Conservation (phyloP, 2,113 vertebrate genomes). For the Abramis brama region DNA sequence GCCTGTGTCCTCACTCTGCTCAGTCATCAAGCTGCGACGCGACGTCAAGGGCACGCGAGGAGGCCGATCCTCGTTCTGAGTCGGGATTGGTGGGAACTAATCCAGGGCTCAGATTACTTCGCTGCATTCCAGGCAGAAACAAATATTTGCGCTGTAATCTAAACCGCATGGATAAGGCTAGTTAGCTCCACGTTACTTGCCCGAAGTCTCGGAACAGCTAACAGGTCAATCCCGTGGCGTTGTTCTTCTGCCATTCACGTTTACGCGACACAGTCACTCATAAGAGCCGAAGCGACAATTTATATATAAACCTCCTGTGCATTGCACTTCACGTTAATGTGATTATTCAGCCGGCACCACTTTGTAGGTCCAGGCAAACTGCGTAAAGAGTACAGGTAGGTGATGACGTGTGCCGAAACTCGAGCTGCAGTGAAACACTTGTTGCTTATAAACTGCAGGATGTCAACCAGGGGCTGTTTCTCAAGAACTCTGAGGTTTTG, state of each 20-base stretch:
- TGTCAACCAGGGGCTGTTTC: background rate
- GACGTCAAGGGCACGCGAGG: slow-evolving; percentile 52
- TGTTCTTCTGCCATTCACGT: background rate
- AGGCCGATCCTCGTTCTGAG: slow-evolving; percentile 46
- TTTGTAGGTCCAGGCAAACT: background rate
- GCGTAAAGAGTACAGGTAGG: slow-evolving; percentile 30
- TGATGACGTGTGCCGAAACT: background rate
- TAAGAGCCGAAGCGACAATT: background rate
- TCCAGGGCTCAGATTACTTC: background rate
- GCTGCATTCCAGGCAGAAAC: background rate
- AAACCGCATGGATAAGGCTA: background rate
- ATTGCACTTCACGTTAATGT: background rate
- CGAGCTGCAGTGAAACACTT: background rate
- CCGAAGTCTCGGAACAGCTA: background rate
- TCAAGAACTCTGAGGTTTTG: background rate
- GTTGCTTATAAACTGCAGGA: background rate
- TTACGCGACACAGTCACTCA: background rate
- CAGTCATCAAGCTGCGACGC: slow-evolving; percentile 60
- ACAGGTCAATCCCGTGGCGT: background rate
- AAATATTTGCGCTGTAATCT: background rate
- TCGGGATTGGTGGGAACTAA: slow-evolving; percentile 51
- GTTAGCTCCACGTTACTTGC: background rate
- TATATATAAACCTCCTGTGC: slow-evolving; percentile 30
- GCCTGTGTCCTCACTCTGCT: background rate
- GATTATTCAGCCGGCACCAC: slow-evolving; percentile 1